phyloP scores from a whole-genome alignment of 2,797 vertebrate genomes.

The Neosilurus hyrtlii region DNA sequence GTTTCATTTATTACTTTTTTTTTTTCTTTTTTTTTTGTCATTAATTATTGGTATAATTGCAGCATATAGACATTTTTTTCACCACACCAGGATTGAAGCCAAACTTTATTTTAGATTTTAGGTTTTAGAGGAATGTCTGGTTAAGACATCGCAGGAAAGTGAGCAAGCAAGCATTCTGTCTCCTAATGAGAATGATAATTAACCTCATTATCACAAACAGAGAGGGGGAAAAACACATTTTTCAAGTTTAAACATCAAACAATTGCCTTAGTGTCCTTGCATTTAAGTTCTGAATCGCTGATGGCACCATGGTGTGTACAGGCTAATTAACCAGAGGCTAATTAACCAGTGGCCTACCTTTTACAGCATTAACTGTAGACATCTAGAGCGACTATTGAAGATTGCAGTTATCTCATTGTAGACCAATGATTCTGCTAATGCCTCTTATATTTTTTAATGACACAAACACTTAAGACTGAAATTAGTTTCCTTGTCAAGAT shows the following conservation, averaged over 20 bases:
- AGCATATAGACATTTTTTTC: neutral
- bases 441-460: neutral
- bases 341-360: neutral
- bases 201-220: conserved; percentile 14
- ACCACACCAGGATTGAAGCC: neutral
- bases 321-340: conserved; percentile 5
- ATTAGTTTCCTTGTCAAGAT: neutral
- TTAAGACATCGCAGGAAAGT: neutral
- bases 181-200: conserved; percentile 13
- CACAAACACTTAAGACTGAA: neutral
- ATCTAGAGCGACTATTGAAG: neutral
- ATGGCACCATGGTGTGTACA: neutral
- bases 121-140: neutral
- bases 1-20: conserved; percentile 10
- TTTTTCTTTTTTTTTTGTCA: conserved; percentile 11
- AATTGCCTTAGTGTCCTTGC: neutral
- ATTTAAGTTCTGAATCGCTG: conserved; percentile 10
- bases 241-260: neutral
- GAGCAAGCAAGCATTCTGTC: neutral
- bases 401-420: neutral
- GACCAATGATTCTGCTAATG: neutral
- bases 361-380: neutral
- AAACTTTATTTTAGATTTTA: neutral
- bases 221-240: neutral
- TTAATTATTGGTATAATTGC: neutral